phyloP scores from a whole-genome alignment of 1,140 invertebrate genomes.

The Eupeodes corollae region DNA sequence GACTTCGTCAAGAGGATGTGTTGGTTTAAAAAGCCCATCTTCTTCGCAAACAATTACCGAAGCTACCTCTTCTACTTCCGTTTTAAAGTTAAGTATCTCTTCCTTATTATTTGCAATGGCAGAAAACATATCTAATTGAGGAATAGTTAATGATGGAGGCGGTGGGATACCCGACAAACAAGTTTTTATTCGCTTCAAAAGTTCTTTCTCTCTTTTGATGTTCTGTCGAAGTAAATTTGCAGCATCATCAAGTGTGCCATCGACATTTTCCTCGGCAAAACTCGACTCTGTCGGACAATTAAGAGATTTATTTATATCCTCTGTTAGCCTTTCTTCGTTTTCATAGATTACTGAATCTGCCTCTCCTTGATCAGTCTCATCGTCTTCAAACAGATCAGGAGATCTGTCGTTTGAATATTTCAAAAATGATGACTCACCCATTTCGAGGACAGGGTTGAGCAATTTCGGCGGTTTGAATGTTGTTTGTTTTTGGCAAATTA shows the following conservation, averaged over 20 bases:
- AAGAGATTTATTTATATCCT: constrained; percentile 13
- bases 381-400: constrained; percentile 31
- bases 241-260: constrained; percentile 14
- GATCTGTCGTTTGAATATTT: constrained; percentile 28
- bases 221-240: constrained; percentile 25
- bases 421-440: too few species aligned
- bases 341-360: constrained; percentile 14
- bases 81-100: constrained; percentile 20
- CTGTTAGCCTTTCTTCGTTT: constrained; percentile 14
- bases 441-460: background rate
- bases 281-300: constrained; percentile 22
- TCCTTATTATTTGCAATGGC: constrained; percentile 41
- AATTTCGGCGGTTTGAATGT: background rate
- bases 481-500: background rate
- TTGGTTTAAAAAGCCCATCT: constrained; percentile 18
- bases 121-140: constrained; percentile 37
- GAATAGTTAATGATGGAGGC: constrained; percentile 49
- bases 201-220: constrained; percentile 22
- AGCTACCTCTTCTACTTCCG: background rate
- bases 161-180: constrained; percentile 45
- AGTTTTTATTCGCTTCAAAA: constrained; percentile 26
- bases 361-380: constrained; percentile 21
- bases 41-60: background rate
- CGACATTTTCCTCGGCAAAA: constrained; percentile 28
- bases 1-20: constrained; percentile 28